phyloP scores from a whole-genome alignment of 2,113 vertebrate genomes.

The Halcyon malimbica region DNA sequence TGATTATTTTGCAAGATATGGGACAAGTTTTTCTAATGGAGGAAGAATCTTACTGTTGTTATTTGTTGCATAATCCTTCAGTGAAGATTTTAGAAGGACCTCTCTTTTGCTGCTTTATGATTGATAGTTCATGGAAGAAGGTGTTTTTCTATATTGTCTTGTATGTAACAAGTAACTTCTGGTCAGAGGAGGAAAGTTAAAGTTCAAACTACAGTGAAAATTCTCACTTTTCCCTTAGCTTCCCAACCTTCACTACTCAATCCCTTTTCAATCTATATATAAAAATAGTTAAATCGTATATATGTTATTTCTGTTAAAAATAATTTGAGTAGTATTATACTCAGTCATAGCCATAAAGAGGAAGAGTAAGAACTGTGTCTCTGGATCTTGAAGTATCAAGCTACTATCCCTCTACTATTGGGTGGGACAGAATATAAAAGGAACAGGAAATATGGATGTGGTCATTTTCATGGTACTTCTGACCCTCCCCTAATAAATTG shows the following conservation, averaged over 20 bases:
- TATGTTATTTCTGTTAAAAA: not conserved
- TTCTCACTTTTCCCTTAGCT: not conserved
- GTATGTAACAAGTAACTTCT: not conserved
- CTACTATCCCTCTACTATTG: not conserved
- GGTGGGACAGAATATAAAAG: not conserved
- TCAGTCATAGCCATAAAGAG: not conserved
- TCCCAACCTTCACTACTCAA: not conserved
- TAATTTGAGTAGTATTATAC: not conserved
- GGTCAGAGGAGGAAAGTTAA: not conserved
- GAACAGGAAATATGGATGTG: not conserved
- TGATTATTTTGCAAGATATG: not conserved
- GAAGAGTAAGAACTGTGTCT: not conserved
- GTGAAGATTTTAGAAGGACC: not conserved
- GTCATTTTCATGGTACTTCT: not conserved
- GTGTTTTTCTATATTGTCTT: not conserved
- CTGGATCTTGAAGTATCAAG: not conserved
- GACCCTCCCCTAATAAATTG: not conserved
- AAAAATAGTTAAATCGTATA: not conserved
- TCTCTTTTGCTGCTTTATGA: not conserved
- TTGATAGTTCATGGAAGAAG: not conserved
- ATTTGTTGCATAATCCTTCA: not conserved
- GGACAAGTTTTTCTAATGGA: not conserved
- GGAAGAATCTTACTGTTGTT: not conserved
- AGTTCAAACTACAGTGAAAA: not conserved
- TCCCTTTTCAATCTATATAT: not conserved